Base-by-base conservation (phyloP, 2,888 invertebrate species). In the Myopa testacea region DNA sequence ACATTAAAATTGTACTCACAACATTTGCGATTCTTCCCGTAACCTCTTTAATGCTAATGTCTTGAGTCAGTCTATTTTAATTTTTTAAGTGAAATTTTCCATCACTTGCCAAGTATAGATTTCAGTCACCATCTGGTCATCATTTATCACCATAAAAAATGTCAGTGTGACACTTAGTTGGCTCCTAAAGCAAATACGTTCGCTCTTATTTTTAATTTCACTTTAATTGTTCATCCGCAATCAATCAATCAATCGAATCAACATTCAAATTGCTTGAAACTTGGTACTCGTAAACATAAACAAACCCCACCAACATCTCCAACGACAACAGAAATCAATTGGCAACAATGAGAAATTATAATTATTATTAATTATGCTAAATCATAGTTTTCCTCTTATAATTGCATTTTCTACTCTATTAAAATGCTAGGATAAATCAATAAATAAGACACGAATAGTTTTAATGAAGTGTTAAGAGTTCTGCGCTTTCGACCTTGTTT, bases 381-480 rank as follows among this genome's bases (percentile, higher is more conserved):
- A 38, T 65, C 65, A 38, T 4, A 37, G 3, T 38, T 65, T 65
- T 38, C 12, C 65, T 38, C 8, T 62, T 38, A 1, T 55, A 34
- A 50, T 52, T 26, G 6, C 26, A 37, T 55, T 55, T 14, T 70
- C 14, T 50, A 70, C 52, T 70, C 70, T 70, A 12, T 52, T 55
- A 34, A 37, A 12, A 19, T 10, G 16, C 4, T 10, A 16, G 16
- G 16, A 14, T n/a, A 52, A 52, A 52, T 4, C 10, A 69, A 19
- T 26, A 26, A 70, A n/a, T 14, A 50, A 52, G 37, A 3, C 3
- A 14, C 14, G 19, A n/a, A 74, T 16, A 26, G 26, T 26, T 50
- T 74, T 65, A 74, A 63, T 74, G 65, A 63, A 63, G 34, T 74
- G 26, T 65, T 74, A 74, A 63, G 45, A 63, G 65, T 14, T 19